phyloP scores from a whole-genome alignment of 2,888 invertebrate genomes.

The Cerastis leucographa region DNA sequence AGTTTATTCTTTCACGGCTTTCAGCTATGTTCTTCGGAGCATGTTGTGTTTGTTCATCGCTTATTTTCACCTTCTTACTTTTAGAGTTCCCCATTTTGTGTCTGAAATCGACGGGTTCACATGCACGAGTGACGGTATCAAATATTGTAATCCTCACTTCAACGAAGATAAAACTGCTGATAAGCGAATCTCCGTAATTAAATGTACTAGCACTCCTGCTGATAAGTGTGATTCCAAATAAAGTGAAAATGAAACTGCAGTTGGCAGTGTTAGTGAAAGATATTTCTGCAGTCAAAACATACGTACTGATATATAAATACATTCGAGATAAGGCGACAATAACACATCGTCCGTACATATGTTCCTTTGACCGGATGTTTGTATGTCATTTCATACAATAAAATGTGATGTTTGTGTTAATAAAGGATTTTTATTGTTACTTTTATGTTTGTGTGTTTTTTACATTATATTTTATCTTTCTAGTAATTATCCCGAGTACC shows the following conservation, averaged over 20 bases:
- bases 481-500: neutral
- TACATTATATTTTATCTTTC: neutral
- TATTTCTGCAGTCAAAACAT: constrained; percentile 79
- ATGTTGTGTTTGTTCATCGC: constrained; percentile 75
- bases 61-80: constrained; percentile 87
- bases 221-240: constrained; percentile 80
- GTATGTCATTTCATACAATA: constrained; percentile 65
- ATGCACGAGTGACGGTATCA: constrained; percentile 65
- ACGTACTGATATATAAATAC: constrained; percentile 78
- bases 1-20: constrained; percentile 79
- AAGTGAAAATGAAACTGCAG: constrained; percentile 83
- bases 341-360: constrained; percentile 84
- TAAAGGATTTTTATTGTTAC: constrained; percentile 34
- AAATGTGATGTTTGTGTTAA: constrained; percentile 44
- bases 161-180: constrained; percentile 71
- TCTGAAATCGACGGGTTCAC: constrained; percentile 68
- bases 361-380: constrained; percentile 79
- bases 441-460: constrained; percentile 19
- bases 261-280: constrained; percentile 71
- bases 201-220: constrained; percentile 70
- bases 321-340: constrained; percentile 85
- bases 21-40: constrained; percentile 74
- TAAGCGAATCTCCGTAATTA: constrained; percentile 77
- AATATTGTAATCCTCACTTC: constrained; percentile 57
- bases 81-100: constrained; percentile 86